phyloP scores from a whole-genome alignment of 2,113 vertebrate genomes.

The Gavia stellata region DNA sequence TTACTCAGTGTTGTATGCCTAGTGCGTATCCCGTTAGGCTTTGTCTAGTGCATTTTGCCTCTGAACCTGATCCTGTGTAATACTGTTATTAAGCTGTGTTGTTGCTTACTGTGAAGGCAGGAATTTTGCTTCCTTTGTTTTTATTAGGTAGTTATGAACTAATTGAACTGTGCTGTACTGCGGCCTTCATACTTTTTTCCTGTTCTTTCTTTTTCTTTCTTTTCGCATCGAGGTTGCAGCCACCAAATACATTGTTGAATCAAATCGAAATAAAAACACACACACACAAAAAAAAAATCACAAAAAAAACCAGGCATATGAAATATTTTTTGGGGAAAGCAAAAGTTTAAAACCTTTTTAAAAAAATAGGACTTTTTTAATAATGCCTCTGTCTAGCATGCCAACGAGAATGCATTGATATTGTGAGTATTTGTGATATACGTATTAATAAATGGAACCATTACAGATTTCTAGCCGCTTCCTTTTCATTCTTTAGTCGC shows the following conservation, averaged over 20 bases:
- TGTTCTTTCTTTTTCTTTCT: conserved; percentile 49
- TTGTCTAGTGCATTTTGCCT: conserved; percentile 73
- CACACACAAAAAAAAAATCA: neutral
- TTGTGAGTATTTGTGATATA: conserved; percentile 96
- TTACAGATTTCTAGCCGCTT: conserved; percentile 64
- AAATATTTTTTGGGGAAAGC: conserved; percentile 69
- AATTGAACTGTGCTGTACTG: conserved; percentile 70
- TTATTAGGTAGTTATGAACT: conserved; percentile 60
- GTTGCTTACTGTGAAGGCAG: conserved; percentile 76
- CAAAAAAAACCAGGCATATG: conserved; percentile 32
- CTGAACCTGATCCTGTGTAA: conserved; percentile 73
- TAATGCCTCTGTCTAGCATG: conserved; percentile 87
- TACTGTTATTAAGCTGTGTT: conserved; percentile 75
- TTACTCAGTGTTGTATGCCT: conserved; percentile 70
- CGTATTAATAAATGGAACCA: conserved; percentile 94
- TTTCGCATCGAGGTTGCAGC: conserved; percentile 70
- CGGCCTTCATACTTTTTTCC: conserved; percentile 52
- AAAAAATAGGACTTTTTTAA: conserved; percentile 72
- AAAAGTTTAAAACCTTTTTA: conserved; percentile 76
- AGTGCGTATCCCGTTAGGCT: conserved; percentile 66
- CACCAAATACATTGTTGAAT: conserved; percentile 66
- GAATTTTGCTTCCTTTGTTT: conserved; percentile 72
- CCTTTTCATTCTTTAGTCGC: conserved; percentile 18
- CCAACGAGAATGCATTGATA: conserved; percentile 87
- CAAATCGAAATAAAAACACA: conserved; percentile 50